Conservation (phyloP, 2,888 invertebrate genomes). For the Gandaritis pyraliata region DNA sequence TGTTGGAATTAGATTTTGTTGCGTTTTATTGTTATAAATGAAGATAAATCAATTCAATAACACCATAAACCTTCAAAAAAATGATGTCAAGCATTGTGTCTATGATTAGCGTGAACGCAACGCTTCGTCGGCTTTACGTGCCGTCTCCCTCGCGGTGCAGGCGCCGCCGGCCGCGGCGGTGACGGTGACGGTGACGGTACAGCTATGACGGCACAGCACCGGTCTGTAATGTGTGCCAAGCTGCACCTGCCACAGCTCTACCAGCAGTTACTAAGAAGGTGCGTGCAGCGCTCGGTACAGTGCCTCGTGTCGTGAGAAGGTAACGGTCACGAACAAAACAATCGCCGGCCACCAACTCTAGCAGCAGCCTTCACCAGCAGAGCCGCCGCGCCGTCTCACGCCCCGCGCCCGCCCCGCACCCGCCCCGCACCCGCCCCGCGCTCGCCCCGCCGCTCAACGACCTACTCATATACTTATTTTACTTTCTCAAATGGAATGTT, state of each 20-base stretch:
- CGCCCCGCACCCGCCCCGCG: too few species aligned
- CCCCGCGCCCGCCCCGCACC: too few species aligned
- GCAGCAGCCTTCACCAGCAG: neutral
- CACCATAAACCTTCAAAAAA: neutral
- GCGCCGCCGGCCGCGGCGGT: too few species aligned
- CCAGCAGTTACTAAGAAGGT: conserved; percentile 2
- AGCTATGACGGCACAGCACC: neutral
- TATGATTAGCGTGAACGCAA: neutral
- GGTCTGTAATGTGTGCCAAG: neutral
- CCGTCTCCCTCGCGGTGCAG: neutral
- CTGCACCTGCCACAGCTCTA: conserved; percentile 9
- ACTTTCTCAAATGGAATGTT: conserved; percentile 36
- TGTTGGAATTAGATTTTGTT: too few species aligned
- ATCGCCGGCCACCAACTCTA: conserved; percentile 9
- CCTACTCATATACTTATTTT: conserved; percentile 23
- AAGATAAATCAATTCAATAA: too few species aligned
- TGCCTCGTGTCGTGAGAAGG: conserved; percentile 31
- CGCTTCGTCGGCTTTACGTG: neutral
- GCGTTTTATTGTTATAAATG: too few species aligned
- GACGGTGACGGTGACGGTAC: conserved; percentile 5
- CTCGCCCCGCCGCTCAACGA: conserved; percentile 16
- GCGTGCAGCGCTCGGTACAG: neutral
- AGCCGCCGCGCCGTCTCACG: neutral
- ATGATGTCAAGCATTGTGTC: neutral
- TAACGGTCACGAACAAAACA: conserved; percentile 30